Evolutionary conservation across 1,140 invertebrate species (phyloP).

Genomic region (Drosophila lacteicornis): DNA sequence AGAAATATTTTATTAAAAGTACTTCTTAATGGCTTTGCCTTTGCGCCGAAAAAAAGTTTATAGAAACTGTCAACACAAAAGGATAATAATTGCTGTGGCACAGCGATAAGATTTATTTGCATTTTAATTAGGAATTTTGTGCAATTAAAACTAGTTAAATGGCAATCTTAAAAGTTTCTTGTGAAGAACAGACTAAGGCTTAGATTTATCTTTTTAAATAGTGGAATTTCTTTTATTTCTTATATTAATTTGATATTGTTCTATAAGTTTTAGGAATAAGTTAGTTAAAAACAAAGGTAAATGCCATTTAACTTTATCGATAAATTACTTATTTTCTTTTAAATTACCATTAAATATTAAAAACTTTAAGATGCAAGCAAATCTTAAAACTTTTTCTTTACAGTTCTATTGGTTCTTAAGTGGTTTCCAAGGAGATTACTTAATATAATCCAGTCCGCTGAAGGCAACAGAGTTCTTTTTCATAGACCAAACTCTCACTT

Average conservation of each 20-base stretch:
- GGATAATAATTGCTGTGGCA: constrained; percentile 5
- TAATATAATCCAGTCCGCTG: too few species aligned
- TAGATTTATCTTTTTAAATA: too few species aligned
- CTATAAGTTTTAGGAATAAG: too few species aligned
- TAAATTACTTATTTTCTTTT: too few species aligned
- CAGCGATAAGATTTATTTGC: constrained; percentile 57
- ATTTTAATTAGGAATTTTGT: constrained; percentile 59
- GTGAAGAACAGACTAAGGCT: neutral
- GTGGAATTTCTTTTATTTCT: too few species aligned
- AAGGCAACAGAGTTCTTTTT: neutral
- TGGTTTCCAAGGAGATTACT: neutral
- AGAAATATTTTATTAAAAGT: too few species aligned
- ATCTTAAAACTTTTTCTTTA: neutral
- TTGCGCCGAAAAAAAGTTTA: constrained; percentile 16
- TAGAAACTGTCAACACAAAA: constrained; percentile 22
- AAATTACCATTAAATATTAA: too few species aligned
- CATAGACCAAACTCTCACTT: neutral
- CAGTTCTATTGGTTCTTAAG: neutral
- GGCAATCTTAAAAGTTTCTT: neutral
- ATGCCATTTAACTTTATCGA: too few species aligned
- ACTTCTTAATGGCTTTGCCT: neutral
- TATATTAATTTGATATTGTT: too few species aligned
- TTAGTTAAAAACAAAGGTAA: too few species aligned
- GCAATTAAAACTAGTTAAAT: neutral
- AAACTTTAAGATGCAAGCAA: neutral